Evolutionary conservation across 2,888 invertebrate species (phyloP).

Genomic region (Mystacides longicornis): DNA sequence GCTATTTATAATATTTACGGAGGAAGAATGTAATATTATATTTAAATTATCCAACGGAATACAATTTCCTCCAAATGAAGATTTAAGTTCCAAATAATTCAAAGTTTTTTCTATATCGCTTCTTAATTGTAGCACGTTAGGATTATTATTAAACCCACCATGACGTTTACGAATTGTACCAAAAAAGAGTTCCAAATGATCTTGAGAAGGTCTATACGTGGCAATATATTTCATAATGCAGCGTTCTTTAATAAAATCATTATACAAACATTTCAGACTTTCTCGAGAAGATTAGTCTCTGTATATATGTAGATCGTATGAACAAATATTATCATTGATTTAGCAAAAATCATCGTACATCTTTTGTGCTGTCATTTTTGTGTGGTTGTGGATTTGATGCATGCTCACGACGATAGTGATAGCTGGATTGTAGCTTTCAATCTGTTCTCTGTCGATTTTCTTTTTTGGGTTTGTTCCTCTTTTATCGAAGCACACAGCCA

Average conservation of each 20-base stretch:
- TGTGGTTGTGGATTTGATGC: too few species aligned
- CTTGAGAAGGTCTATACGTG: constrained; percentile 22
- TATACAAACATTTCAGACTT: constrained; percentile 2
- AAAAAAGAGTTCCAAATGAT: constrained; percentile 22
- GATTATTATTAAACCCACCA: constrained; percentile 9
- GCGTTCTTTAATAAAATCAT: constrained; percentile 2
- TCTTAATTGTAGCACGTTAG: not conserved
- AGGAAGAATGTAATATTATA: constrained; percentile 16
- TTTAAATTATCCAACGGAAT: constrained; percentile 16
- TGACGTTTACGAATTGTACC: constrained; percentile 15
- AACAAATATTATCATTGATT: too few species aligned
- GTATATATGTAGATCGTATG: too few species aligned
- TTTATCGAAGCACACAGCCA: too few species aligned
- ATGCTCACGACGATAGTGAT: too few species aligned
- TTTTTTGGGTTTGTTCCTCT: too few species aligned
- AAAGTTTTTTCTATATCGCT: not conserved
- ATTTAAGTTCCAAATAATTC: constrained; percentile 13
- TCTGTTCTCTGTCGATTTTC: too few species aligned
- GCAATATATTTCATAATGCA: not conserved
- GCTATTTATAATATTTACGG: not conserved
- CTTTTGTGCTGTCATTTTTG: too few species aligned
- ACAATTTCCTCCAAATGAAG: constrained; percentile 12
- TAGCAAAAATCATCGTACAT: too few species aligned
- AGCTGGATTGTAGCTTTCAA: too few species aligned
- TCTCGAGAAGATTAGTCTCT: too few species aligned